These are phyloP conservation scores for Manduca sexta DNA, from an alignment of 1,140 invertebrate genomes.

Conservation along the genomic window DNA sequence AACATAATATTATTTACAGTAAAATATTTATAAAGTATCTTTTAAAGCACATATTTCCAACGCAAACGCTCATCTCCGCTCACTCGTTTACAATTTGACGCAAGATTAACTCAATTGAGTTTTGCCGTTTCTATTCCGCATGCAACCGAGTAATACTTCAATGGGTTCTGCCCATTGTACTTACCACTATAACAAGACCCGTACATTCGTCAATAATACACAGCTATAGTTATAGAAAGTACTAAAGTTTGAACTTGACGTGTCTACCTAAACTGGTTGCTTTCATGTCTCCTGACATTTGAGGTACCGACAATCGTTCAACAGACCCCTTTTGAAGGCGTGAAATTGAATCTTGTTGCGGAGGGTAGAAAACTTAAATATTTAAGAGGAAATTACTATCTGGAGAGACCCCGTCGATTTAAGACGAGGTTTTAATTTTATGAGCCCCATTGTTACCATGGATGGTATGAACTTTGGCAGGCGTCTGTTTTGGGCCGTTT, in stretches of 20 bases:
- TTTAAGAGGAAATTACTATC: constrained; percentile 60
- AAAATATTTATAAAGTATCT: too few species aligned
- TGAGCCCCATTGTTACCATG: constrained; percentile 49
- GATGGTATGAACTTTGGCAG: constrained; percentile 56
- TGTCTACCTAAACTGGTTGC: constrained; percentile 42
- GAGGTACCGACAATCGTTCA: constrained; percentile 50
- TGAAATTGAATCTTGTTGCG: constrained; percentile 72
- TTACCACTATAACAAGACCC: constrained; percentile 39
- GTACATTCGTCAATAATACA: constrained; percentile 10
- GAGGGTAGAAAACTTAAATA: constrained; percentile 70
- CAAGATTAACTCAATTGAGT: constrained; percentile 63
- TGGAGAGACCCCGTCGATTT: constrained; percentile 47
- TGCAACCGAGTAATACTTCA: constrained; percentile 59
- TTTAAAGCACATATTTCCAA: constrained; percentile 12
- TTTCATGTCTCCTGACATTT: constrained; percentile 61
- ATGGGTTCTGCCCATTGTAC: constrained; percentile 33
- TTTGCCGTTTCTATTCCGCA: constrained; percentile 46
- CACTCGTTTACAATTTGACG: constrained; percentile 49
- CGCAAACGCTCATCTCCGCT: constrained; percentile 25
- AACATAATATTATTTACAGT: too few species aligned
- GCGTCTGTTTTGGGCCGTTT: constrained; percentile 38
- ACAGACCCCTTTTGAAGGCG: constrained; percentile 60
- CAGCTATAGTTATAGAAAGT: constrained; percentile 6
- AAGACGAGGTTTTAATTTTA: constrained; percentile 69
- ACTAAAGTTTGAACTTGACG: constrained; percentile 12